phyloP scores from a whole-genome alignment of 37 sponge, comb jelly and placozoan genomes.

The Lycopodina hypogea region DNA sequence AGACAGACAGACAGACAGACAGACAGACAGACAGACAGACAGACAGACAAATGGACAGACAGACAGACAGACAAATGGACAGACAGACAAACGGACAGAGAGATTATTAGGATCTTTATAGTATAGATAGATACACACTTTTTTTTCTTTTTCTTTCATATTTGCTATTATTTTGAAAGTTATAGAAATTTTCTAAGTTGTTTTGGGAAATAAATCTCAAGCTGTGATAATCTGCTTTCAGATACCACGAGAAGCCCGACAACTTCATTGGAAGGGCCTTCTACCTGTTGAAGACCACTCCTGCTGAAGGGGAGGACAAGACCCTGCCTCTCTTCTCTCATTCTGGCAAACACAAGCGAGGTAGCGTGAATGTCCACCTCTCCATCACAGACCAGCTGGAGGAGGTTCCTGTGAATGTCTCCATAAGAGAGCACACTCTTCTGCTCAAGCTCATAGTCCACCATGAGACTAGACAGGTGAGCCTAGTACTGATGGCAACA shows the following conservation, averaged over 20 bases:
- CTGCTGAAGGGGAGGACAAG: constrained; percentile 16
- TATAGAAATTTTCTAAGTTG: background rate
- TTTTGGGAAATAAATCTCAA: background rate
- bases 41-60: too few relatives aligned
- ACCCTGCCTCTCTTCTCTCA: constrained; percentile 37
- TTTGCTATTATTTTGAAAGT: background rate
- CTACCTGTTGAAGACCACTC: constrained; percentile 22
- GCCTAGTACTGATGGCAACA: background rate
- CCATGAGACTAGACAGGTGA: constrained; percentile 9
- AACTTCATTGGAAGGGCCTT: constrained; percentile 51
- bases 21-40: too few relatives aligned
- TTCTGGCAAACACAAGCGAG: constrained; percentile 28
- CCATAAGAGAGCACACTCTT: background rate
- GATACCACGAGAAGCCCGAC: background rate
- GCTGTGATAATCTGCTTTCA: background rate
- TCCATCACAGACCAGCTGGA: constrained; percentile 18
- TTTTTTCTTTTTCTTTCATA: background rate
- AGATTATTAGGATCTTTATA: too few relatives aligned
- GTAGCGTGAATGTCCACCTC: constrained; percentile 23
- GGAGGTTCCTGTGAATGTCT: background rate
- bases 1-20: too few relatives aligned
- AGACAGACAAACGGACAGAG: too few relatives aligned
- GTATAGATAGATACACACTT: too few relatives aligned
- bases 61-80: too few relatives aligned
- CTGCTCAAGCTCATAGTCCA: constrained; percentile 1